Percentiles rank a stretch among this genome's conserved stretches.
phyloP scores from a whole-genome alignment of 2,797 vertebrate genomes.

The Fistularia commersonii region DNA sequence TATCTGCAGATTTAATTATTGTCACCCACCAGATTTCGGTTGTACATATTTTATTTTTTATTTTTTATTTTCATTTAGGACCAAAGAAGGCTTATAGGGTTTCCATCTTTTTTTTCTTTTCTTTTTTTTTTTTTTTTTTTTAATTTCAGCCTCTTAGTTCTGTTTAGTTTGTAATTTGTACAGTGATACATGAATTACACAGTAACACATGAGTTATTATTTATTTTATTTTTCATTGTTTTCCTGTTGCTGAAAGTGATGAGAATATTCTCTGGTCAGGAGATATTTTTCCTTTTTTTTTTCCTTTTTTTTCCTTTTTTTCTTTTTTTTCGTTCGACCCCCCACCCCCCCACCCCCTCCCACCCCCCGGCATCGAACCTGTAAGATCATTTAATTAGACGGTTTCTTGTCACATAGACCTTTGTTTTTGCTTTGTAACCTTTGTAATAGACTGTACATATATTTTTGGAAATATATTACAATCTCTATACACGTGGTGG shows the following conservation, averaged over 20 bases:
- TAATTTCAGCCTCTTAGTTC: slow-evolving; percentile 76
- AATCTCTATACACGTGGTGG: slow-evolving; percentile 79
- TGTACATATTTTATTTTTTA: slow-evolving; percentile 94
- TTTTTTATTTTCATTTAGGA: slow-evolving; percentile 99
- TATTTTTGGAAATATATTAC: slow-evolving; percentile 99
- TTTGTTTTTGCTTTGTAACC: slow-evolving; percentile 95
- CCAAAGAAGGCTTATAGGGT: slow-evolving; percentile 96
- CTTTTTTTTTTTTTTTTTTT: slow-evolving; percentile 51
- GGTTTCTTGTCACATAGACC: slow-evolving; percentile 89
- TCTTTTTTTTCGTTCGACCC: too few species aligned
- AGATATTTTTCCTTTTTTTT: slow-evolving; percentile 60
- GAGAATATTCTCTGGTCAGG: slow-evolving; percentile 81
- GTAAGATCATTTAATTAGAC: slow-evolving; percentile 89
- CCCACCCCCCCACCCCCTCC: too few species aligned
- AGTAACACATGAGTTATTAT: slow-evolving; percentile 90
- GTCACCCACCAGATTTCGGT: slow-evolving; percentile 91
- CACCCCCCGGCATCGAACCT: slow-evolving; percentile 80
- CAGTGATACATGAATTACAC: slow-evolving; percentile 89
- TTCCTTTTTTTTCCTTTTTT: too few species aligned
- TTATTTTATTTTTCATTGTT: slow-evolving; percentile 97
- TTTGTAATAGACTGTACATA: slow-evolving; percentile 99
- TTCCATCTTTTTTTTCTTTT: slow-evolving; percentile 66
- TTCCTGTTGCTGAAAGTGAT: slow-evolving; percentile 85
- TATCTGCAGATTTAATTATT: slow-evolving; percentile 94
- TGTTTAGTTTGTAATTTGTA: slow-evolving; percentile 73